Percentiles rank a stretch among this genome's conserved stretches.
Evolutionary conservation across 2,888 invertebrate species (phyloP).

Genomic region (Philaethria dido): DNA sequence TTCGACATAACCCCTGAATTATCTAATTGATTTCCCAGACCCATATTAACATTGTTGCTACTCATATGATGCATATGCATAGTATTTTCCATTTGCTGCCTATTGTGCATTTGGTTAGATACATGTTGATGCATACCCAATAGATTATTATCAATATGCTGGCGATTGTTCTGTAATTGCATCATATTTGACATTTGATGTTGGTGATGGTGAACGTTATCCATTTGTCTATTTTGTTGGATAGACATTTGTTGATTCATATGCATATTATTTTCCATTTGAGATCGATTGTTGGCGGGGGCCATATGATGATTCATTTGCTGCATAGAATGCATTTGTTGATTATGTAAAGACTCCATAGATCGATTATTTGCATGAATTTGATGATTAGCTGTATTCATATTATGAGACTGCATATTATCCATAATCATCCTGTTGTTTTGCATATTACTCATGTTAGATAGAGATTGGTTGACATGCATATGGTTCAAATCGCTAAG

Average conservation of each 20-base stretch:
- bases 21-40: conserved; percentile 70
- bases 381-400: conserved; percentile 70
- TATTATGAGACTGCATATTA: conserved; percentile 70
- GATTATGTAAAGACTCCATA: conserved; percentile 73
- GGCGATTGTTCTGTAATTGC: conserved; percentile 75
- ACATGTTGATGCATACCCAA: conserved; percentile 76
- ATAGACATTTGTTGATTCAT: conserved; percentile 72
- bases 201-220: conserved; percentile 72
- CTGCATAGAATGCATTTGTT: conserved; percentile 73
- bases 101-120: conserved; percentile 75
- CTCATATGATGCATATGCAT: conserved; percentile 79
- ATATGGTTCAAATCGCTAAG: conserved; percentile 72
- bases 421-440: conserved; percentile 78
- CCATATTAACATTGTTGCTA: conserved; percentile 64
- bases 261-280: conserved; percentile 74
- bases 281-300: conserved; percentile 61
- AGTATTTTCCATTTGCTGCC: conserved; percentile 71
- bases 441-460: conserved; percentile 70
- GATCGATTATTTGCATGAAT: conserved; percentile 70
- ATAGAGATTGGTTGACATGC: conserved; percentile 73
- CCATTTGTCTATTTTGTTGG: conserved; percentile 74
- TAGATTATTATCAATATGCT: conserved; percentile 70
- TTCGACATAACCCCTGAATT: conserved; percentile 63
- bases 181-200: conserved; percentile 77
- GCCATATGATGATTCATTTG: conserved; percentile 73